Conservation (phyloP, 2,888 invertebrate genomes). For the Lagria hirta region DNA sequence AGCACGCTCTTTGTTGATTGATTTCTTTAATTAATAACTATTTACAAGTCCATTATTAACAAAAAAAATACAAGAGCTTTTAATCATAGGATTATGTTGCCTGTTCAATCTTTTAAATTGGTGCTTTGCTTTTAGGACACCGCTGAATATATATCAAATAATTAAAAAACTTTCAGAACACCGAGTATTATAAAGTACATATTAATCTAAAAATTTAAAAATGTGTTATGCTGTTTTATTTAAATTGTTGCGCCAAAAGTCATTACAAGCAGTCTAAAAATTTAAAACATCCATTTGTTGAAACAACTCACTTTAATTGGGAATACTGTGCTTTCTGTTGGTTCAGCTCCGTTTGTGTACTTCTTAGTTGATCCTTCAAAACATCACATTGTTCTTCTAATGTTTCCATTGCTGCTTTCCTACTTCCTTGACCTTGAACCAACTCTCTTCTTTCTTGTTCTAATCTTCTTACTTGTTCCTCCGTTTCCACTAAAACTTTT, state of each 20-base stretch:
- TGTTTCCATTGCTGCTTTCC: conserved; percentile 57
- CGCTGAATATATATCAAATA: conserved; percentile 9
- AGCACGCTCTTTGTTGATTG: too few species aligned
- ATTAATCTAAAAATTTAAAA: too few species aligned
- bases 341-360: conserved; percentile 58
- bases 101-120: too few species aligned
- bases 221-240: too few species aligned
- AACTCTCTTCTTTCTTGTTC: conserved; percentile 61
- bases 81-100: too few species aligned
- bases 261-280: not conserved
- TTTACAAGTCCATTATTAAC: too few species aligned
- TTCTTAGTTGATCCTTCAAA: conserved; percentile 56
- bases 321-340: conserved; percentile 59
- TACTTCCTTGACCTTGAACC: conserved; percentile 55
- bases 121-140: too few species aligned
- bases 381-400: conserved; percentile 61
- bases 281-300: conserved; percentile 3
- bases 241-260: too few species aligned
- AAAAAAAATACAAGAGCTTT: too few species aligned
- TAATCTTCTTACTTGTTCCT: conserved; percentile 56
- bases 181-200: too few species aligned
- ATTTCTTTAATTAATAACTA: too few species aligned
- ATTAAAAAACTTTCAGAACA: too few species aligned
- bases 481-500: conserved; percentile 55
- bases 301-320: conserved; percentile 59